Percentiles rank a stretch among this genome's conserved stretches.
Evolutionary conservation across 2,113 vertebrate genomes (phyloP).

Genomic region (Isichthys henryi): DNA sequence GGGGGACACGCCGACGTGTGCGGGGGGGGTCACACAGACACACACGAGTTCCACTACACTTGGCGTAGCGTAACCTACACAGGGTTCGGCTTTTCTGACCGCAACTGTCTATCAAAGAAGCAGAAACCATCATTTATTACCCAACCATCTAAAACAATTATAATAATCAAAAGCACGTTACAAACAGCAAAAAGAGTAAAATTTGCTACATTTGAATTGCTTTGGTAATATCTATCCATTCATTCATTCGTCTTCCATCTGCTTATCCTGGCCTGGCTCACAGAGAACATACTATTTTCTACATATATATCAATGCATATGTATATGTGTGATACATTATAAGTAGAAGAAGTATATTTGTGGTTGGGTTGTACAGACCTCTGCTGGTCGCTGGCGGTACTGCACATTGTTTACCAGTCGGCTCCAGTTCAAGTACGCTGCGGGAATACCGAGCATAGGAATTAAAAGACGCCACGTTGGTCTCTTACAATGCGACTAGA

Average conservation of each 20-base stretch:
- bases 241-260: neutral
- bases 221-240: neutral
- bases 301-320: neutral
- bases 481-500: neutral
- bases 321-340: neutral
- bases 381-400: slow-evolving; percentile 18
- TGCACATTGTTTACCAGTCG: slow-evolving; percentile 36
- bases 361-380: slow-evolving; percentile 2
- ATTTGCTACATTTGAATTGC: neutral
- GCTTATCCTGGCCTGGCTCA: neutral
- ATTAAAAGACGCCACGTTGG: neutral
- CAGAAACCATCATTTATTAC: neutral
- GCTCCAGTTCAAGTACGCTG: neutral
- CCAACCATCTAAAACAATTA: neutral
- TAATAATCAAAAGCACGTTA: neutral
- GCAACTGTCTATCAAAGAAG: neutral
- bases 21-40: neutral
- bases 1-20: neutral
- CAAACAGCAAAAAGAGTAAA: neutral
- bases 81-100: neutral
- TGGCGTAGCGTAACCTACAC: neutral
- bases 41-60: neutral
- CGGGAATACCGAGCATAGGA: neutral
- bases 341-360: neutral
- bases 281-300: neutral